phyloP scores from a whole-genome alignment of 2,797 vertebrate species.

The Microcaecilia unicolor region DNA sequence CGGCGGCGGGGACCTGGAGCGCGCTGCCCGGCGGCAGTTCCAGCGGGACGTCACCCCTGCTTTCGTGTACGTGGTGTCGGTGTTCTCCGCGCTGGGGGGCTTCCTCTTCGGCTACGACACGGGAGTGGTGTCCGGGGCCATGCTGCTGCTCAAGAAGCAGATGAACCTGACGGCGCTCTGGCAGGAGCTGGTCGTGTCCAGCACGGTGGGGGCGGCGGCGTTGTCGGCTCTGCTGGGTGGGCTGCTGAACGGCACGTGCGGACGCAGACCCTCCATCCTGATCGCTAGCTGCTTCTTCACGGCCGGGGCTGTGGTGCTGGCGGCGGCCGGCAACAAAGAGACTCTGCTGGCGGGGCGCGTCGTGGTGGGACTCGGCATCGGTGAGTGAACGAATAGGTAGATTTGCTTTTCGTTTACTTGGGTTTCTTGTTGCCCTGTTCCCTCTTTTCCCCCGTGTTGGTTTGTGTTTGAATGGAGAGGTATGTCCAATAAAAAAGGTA shows the following conservation, averaged over 20 bases:
- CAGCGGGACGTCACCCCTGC: slow-evolving; percentile 82
- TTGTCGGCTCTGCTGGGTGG: slow-evolving; percentile 80
- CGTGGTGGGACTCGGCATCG: slow-evolving; percentile 85
- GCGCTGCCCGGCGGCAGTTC: slow-evolving; percentile 89
- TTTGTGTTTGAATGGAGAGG: no score
- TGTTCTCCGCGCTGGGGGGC: slow-evolving; percentile 87
- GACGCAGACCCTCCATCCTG: slow-evolving; percentile 82
- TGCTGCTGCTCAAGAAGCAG: slow-evolving; percentile 84
- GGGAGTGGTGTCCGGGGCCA: slow-evolving; percentile 91
- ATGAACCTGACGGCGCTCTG: slow-evolving; percentile 78
- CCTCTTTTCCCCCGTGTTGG: no score
- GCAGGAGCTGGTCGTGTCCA: slow-evolving; percentile 90
- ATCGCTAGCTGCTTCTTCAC: slow-evolving; percentile 81
- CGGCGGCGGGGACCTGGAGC: slow-evolving; percentile 75
- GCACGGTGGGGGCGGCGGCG: slow-evolving; percentile 86
- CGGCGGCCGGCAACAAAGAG: slow-evolving; percentile 74
- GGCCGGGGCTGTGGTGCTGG: slow-evolving; percentile 73
- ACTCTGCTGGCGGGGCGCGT: slow-evolving; percentile 78
- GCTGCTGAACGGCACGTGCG: slow-evolving; percentile 76
- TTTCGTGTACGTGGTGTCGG: slow-evolving; percentile 82
- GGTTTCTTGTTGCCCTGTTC: no score
- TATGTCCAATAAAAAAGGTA: no score
- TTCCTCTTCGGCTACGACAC: slow-evolving; percentile 95
- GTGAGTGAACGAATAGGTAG: slow-evolving; percentile 73
- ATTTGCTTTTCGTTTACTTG: no score